Evolutionary conservation across 2,888 invertebrate genomes (phyloP).

Genomic region (Cactoblastis cactorum): DNA sequence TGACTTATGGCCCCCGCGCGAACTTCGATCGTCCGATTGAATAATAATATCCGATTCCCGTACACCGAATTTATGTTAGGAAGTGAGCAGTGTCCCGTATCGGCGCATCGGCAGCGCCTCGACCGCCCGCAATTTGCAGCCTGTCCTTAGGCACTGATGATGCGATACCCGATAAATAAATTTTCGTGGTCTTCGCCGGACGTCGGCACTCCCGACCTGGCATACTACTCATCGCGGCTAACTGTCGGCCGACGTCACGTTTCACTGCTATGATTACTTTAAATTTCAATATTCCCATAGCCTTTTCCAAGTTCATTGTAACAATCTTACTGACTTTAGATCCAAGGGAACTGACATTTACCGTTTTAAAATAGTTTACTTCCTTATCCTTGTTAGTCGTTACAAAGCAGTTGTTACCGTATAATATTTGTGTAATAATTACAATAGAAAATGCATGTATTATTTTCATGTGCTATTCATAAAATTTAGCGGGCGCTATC

Average conservation of each 20-base stretch:
- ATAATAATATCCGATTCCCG: conserved; percentile 78
- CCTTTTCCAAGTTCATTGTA: conserved; percentile 26
- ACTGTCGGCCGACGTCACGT: conserved; percentile 54
- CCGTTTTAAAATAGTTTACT: background rate
- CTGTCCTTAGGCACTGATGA: conserved; percentile 59
- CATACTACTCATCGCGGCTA: conserved; percentile 42
- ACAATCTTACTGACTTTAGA: conserved; percentile 25
- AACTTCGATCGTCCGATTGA: conserved; percentile 77
- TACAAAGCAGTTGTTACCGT: background rate
- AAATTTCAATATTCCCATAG: conserved; percentile 50
- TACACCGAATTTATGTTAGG: conserved; percentile 77
- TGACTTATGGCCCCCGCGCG: conserved; percentile 76
- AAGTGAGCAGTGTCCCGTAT: conserved; percentile 74
- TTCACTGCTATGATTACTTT: conserved; percentile 48
- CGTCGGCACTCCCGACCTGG: conserved; percentile 44
- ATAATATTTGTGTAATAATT: background rate
- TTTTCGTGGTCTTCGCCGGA: conserved; percentile 47
- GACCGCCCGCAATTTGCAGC: conserved; percentile 56
- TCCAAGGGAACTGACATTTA: conserved; percentile 4
- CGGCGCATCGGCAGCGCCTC: conserved; percentile 59
- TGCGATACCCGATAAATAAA: conserved; percentile 65
- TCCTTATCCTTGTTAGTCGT: background rate
- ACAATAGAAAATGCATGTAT: background rate
- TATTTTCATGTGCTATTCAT: background rate
- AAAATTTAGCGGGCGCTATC: background rate